Evolutionary conservation across 1,140 invertebrate species (phyloP).

Genomic region (Episyrphus balteatus): DNA sequence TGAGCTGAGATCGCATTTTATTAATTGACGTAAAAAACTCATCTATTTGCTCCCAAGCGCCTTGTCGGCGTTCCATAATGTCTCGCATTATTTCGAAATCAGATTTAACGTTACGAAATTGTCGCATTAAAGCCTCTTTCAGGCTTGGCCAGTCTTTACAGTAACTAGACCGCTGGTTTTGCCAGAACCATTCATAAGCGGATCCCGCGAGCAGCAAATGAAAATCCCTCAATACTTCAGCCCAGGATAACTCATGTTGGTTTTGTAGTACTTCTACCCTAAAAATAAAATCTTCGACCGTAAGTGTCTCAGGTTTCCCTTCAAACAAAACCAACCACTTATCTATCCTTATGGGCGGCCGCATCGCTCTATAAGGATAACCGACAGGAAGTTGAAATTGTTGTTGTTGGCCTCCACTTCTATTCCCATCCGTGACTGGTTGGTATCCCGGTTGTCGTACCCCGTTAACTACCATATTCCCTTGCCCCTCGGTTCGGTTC

Average conservation of each 20-base stretch:
- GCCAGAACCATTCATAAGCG: conserved; percentile 1
- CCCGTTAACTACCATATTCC: too few species aligned
- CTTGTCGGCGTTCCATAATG: not conserved
- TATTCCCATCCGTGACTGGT: too few species aligned
- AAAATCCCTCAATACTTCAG: not conserved
- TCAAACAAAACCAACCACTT: not conserved
- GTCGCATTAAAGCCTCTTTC: not conserved
- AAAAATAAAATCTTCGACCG: conserved; percentile 2
- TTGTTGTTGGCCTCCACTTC: too few species aligned
- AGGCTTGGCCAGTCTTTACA: not conserved
- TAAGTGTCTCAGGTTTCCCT: not conserved
- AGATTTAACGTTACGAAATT: not conserved
- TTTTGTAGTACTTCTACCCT: not conserved
- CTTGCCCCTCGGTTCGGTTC: too few species aligned
- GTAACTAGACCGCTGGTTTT: not conserved
- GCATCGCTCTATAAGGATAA: too few species aligned
- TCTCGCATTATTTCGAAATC: not conserved
- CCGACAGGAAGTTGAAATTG: too few species aligned
- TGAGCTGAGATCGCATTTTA: not conserved
- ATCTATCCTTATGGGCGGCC: too few species aligned
- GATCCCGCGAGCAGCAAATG: not conserved
- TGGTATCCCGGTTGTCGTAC: too few species aligned
- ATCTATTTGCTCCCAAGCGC: not conserved
- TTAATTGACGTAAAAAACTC: not conserved
- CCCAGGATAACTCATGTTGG: not conserved